Percentiles rank a stretch among this genome's conserved stretches.
phyloP scores from a whole-genome alignment of 2,888 invertebrate species.

The Myathropa florea region DNA sequence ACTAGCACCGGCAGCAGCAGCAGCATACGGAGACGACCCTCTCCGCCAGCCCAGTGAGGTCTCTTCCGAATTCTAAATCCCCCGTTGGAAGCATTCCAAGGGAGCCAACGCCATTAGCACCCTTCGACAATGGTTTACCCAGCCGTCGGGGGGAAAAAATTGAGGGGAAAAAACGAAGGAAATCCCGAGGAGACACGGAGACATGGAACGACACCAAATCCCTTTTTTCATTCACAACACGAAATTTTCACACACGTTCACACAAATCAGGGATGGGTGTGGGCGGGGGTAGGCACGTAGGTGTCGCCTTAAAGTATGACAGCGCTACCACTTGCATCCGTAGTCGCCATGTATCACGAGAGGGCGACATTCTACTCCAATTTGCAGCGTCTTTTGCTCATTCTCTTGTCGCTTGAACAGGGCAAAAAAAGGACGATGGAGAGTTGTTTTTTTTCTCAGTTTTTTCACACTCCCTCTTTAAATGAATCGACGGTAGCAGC shows the following conservation, averaged over 20 bases:
- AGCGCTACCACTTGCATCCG: slow-evolving; percentile 57
- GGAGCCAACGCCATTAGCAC: slow-evolving; percentile 63
- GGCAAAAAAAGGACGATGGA: slow-evolving; percentile 22
- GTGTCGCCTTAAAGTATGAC: not conserved
- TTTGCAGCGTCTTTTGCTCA: slow-evolving; percentile 50
- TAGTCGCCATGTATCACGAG: not conserved
- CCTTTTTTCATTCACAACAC: slow-evolving; percentile 32
- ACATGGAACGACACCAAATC: slow-evolving; percentile 26
- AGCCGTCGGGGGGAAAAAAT: slow-evolving; percentile 33
- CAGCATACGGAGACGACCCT: not conserved
- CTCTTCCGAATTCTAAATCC: slow-evolving; percentile 40
- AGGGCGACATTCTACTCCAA: slow-evolving; percentile 49
- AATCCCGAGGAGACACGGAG: not conserved
- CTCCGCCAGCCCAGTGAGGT: no score
- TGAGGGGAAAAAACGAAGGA: not conserved
- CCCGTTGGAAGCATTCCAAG: slow-evolving; percentile 63
- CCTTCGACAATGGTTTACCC: slow-evolving; percentile 56
- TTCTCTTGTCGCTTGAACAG: slow-evolving; percentile 30
- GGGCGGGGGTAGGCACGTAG: not conserved
- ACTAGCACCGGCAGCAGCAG: not conserved
- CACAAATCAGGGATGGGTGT: slow-evolving; percentile 17
- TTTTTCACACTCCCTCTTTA: slow-evolving; percentile 35
- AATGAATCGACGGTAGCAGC: slow-evolving; percentile 52
- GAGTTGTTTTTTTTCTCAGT: not conserved
- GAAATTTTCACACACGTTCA: slow-evolving; percentile 49